A percentile compares a stretch with the other conserved stretches of the same genome.
Evolutionary conservation across 2,113 vertebrate species (phyloP).

Genomic region (Tretioscincus oriximinensis): DNA sequence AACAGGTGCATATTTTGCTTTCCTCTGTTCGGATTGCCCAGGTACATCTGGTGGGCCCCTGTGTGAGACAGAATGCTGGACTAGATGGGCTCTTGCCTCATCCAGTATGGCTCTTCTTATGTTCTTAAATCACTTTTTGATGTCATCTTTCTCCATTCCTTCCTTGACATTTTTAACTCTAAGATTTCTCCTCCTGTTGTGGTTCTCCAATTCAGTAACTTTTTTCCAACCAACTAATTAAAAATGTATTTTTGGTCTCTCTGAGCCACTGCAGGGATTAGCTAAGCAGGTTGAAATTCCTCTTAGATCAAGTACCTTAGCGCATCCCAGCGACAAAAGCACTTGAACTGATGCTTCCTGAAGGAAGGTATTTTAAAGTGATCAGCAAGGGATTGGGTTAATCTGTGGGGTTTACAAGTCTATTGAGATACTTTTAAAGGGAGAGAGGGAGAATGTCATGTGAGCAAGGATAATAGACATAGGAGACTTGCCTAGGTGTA

Average conservation of each 20-base stretch:
- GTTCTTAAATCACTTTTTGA: too few relatives aligned
- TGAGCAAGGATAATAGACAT: background rate
- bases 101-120: too few relatives aligned
- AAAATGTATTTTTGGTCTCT: background rate
- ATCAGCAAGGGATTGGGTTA: background rate
- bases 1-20: too few relatives aligned
- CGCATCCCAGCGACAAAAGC: background rate
- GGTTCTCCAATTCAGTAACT: too few relatives aligned
- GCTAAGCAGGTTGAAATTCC: background rate
- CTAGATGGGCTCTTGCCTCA: too few relatives aligned
- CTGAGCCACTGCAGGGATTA: rapidly evolving
- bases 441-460: background rate
- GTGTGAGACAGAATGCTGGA: too few relatives aligned
- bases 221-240: background rate
- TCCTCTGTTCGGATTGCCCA: too few relatives aligned
- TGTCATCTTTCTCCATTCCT: too few relatives aligned
- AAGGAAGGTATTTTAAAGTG: background rate
- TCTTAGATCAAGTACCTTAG: background rate
- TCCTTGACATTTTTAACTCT: too few relatives aligned
- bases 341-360: background rate
- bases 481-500: background rate
- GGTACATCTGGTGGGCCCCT: too few relatives aligned
- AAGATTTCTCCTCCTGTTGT: too few relatives aligned
- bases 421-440: background rate
- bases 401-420: background rate